phyloP scores from a whole-genome alignment of 2,113 vertebrate genomes.

The Scopus umbretta region DNA sequence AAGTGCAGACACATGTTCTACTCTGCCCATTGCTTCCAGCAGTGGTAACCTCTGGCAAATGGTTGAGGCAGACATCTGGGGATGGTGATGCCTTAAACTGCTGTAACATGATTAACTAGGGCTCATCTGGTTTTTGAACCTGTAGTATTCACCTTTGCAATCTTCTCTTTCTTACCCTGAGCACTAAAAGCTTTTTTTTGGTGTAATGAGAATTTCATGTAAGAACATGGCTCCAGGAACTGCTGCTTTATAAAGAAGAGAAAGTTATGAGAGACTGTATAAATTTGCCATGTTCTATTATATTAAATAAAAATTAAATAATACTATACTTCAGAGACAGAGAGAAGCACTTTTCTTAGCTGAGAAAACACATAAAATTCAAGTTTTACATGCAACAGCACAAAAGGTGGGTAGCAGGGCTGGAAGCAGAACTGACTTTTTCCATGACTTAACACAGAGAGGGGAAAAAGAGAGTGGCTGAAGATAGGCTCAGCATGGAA shows the following conservation, averaged over 20 bases:
- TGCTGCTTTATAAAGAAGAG: neutral
- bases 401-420: neutral
- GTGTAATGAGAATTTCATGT: neutral
- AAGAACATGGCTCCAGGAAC: neutral
- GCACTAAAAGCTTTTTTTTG: neutral
- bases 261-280: neutral
- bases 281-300: neutral
- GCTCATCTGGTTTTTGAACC: neutral
- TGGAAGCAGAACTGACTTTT: neutral
- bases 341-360: neutral
- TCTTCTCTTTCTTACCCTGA: neutral
- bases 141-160: neutral
- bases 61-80: neutral
- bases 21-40: neutral
- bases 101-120: neutral
- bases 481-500: neutral
- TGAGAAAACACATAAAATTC: neutral
- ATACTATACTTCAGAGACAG: neutral
- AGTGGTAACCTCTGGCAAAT: neutral
- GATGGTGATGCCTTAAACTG: neutral
- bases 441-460: neutral
- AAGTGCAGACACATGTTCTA: neutral
- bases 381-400: neutral
- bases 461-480: neutral
- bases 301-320: constrained; percentile 5